Percentiles rank a stretch among this genome's conserved stretches.
phyloP scores from a whole-genome alignment of 2,888 invertebrate species.

The Pseudococcus jackbeardsleyi region DNA sequence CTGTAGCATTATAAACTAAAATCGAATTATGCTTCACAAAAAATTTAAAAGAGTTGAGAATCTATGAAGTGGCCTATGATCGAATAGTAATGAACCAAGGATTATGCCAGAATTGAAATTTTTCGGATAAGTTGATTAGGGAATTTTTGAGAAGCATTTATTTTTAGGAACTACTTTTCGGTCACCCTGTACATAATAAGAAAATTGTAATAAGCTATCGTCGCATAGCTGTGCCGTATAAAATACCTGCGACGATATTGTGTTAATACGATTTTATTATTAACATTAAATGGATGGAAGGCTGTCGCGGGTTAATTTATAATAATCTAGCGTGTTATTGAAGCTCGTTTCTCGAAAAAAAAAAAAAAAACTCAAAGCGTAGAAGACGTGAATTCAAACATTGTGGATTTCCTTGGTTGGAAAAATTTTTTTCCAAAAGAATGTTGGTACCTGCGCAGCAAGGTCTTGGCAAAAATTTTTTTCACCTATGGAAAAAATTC shows the following conservation, averaged over 20 bases:
- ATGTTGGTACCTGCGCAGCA: not conserved
- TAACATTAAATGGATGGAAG: not conserved
- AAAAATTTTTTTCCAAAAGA: not conserved
- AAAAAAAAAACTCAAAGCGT: not conserved
- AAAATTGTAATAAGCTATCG: conserved; percentile 49
- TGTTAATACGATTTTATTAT: conserved; percentile 9
- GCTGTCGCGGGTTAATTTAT: conserved; percentile 17
- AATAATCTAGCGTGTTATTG: conserved; percentile 54
- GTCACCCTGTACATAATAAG: conserved; percentile 39
- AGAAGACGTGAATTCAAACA: not conserved
- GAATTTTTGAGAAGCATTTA: too few species aligned
- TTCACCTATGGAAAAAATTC: not conserved
- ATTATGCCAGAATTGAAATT: too few species aligned
- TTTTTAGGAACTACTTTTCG: too few species aligned
- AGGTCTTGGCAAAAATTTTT: not conserved
- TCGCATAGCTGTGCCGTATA: not conserved
- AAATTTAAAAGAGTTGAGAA: too few species aligned
- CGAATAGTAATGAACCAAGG: too few species aligned
- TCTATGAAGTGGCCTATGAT: too few species aligned
- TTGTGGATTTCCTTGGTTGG: not conserved
- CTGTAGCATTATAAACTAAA: too few species aligned
- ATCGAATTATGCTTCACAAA: too few species aligned
- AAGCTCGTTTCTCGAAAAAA: not conserved
- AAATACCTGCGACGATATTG: not conserved
- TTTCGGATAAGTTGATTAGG: too few species aligned